Percentiles rank a stretch among this genome's conserved stretches.
phyloP scores from a whole-genome alignment of 2,888 invertebrate species.

The Acanthococcus lagerstroemiae region DNA sequence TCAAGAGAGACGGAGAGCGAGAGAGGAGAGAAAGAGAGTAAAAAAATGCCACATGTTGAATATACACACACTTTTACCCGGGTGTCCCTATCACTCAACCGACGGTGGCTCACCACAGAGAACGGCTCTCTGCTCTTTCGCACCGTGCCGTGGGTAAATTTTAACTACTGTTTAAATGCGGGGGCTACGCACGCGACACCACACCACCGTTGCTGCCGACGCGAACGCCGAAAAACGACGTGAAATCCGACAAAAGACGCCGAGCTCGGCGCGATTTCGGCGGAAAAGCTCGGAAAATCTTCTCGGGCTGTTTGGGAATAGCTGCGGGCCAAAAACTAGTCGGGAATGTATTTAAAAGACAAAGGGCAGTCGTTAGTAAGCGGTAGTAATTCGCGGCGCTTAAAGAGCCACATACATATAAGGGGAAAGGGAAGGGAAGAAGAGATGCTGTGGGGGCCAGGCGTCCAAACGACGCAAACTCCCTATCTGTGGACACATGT shows the following conservation, averaged over 20 bases:
- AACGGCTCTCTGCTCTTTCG: constrained; percentile 21
- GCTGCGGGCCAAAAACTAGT: constrained; percentile 26
- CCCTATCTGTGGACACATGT: constrained; percentile 30
- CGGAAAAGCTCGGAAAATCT: constrained; percentile 25
- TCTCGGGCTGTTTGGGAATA: constrained; percentile 21
- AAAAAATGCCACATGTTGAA: constrained; percentile 21
- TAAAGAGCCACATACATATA: constrained; percentile 25
- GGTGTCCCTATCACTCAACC: constrained; percentile 17
- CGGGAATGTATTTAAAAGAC: constrained; percentile 26
- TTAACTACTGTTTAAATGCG: constrained; percentile 19
- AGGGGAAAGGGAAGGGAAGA: not conserved
- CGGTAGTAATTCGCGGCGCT: constrained; percentile 32
- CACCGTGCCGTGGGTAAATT: constrained; percentile 20
- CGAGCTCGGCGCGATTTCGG: not conserved
- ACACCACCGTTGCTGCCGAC: constrained; percentile 1
- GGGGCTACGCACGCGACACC: constrained; percentile 24
- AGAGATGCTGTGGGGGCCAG: constrained; percentile 22
- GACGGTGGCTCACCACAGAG: constrained; percentile 21
- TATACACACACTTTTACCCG: constrained; percentile 4
- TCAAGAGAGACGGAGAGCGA: constrained; percentile 2
- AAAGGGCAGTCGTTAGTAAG: constrained; percentile 32
- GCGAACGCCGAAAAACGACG: constrained; percentile 3
- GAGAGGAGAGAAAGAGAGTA: not conserved
- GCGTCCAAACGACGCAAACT: constrained; percentile 30
- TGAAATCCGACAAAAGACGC: constrained; percentile 11